A percentile compares a stretch with the other conserved stretches of the same genome.
These are phyloP conservation scores for Catharus minimus DNA, from an alignment of 2,113 vertebrate genomes.

Conservation along the genomic window DNA sequence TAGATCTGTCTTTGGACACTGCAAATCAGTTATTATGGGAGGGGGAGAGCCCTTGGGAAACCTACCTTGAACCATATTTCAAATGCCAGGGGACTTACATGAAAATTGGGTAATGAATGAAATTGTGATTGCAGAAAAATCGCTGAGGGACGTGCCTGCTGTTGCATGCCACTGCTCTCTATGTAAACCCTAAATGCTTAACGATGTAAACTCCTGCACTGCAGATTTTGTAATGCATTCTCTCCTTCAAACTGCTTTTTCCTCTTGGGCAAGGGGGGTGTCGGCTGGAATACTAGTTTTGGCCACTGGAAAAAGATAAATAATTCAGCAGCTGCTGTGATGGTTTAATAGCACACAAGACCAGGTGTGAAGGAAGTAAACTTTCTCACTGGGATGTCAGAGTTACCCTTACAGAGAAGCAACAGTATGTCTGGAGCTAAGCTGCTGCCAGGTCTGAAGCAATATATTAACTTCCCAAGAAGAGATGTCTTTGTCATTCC, in stretches of 20 bases:
- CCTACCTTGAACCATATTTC: constrained; percentile 80
- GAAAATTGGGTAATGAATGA: constrained; percentile 84
- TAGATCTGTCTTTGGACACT: constrained; percentile 78
- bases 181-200: constrained; percentile 62
- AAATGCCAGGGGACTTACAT: constrained; percentile 74
- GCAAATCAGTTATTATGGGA: constrained; percentile 76
- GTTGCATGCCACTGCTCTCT: constrained; percentile 26
- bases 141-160: constrained; percentile 64
- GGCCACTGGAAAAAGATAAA: background rate
- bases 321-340: constrained; percentile 48
- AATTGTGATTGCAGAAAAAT: constrained; percentile 81
- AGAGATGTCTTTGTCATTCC: background rate
- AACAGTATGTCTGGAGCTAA: background rate
- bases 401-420: background rate
- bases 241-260: constrained; percentile 4
- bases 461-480: background rate
- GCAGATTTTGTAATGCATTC: constrained; percentile 20
- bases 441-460: background rate
- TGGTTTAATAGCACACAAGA: constrained; percentile 23
- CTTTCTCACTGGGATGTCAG: background rate
- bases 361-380: constrained; percentile 24
- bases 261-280: background rate
- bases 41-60: constrained; percentile 73
- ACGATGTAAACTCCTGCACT: constrained; percentile 1
- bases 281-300: background rate